phyloP scores from a whole-genome alignment of 1,140 invertebrate genomes.

The Euwallacea similis region DNA sequence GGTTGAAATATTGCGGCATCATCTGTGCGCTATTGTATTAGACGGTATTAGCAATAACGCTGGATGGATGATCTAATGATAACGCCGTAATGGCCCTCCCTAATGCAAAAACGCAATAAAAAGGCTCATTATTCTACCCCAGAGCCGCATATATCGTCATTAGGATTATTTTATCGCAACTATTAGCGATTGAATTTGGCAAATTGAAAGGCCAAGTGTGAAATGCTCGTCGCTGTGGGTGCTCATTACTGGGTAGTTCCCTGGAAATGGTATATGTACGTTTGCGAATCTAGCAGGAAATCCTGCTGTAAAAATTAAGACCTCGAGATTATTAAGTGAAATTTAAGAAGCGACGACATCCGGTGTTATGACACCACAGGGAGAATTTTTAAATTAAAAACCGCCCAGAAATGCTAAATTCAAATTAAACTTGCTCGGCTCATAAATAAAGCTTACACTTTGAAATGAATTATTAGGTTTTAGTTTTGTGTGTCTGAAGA shows the following conservation, averaged over 20 bases:
- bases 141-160: slow-evolving; percentile 21
- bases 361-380: slow-evolving; percentile 24
- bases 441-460: slow-evolving; percentile 30
- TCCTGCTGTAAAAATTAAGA: slow-evolving; percentile 12
- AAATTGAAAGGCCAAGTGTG: slow-evolving; percentile 33
- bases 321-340: slow-evolving; percentile 18
- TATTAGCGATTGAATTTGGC: slow-evolving; percentile 34
- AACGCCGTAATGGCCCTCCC: not conserved
- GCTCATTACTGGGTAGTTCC: too few species aligned
- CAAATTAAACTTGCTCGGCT: slow-evolving; percentile 29
- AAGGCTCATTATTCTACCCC: slow-evolving; percentile 27
- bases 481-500: slow-evolving; percentile 27
- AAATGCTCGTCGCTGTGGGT: slow-evolving; percentile 9
- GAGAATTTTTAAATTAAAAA: slow-evolving; percentile 33
- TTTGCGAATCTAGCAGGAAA: not conserved
- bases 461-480: slow-evolving; percentile 32
- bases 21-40: too few species aligned
- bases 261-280: too few species aligned
- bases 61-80: not conserved
- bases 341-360: slow-evolving; percentile 23
- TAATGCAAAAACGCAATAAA: slow-evolving; percentile 27
- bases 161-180: slow-evolving; percentile 32
- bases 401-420: slow-evolving; percentile 35
- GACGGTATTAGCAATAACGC: too few species aligned
- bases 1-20: too few species aligned